Evolutionary conservation across 53 echinoderm and acorn worm species (phyloP), one percentile per base, ranked within the genome.

Genomic region (Hippasteria phrygiana): DNA sequence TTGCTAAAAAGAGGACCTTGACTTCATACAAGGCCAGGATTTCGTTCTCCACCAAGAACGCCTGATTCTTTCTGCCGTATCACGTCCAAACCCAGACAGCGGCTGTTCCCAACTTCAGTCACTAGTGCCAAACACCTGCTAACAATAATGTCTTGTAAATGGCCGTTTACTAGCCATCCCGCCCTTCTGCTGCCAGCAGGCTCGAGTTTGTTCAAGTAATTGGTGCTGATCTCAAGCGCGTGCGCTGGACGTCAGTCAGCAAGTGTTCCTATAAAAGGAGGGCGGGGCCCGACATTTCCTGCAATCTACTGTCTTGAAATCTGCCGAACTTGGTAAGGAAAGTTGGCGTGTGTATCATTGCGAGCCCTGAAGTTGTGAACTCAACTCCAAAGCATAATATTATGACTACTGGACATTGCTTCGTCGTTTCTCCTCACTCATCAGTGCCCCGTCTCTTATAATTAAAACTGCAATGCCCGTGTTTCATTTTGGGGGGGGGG

Each of bases 121-220:
- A 51, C 27, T 42, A 26, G 39, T 36, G 67, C 71, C 70, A 14
- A 24, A 51, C 85, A 85, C 85, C 85, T 85, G 85, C 71, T 85
- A 24, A 35, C 50, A 50, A 85, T 85, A 22, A 64, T 46, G 45
- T 8, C 71, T 48, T 43, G 33, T 31, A 51, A 69, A 71, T 85
- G 51, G 85, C 37, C 71, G 56, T 24, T 48, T 43, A 69, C 16
- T n/a, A 12, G 13, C n/a, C 70, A 51, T 53, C 51, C 33, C 85
- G 51, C 70, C 29, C 48, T 39, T 32, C 69, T 32, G 66, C 34
- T 42, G 43, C 41, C 26, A 43, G 73, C 22, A 41, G 83, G 83
- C 43, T 22, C 50, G 71, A 85, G 69, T 85, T 85, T 85, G 50
- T 46, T 53, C 24, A 70, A 34, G 24, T 85, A 85, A 85, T 85